phyloP scores from a whole-genome alignment of 1,140 invertebrate genomes.

The Drosophila carrolli region DNA sequence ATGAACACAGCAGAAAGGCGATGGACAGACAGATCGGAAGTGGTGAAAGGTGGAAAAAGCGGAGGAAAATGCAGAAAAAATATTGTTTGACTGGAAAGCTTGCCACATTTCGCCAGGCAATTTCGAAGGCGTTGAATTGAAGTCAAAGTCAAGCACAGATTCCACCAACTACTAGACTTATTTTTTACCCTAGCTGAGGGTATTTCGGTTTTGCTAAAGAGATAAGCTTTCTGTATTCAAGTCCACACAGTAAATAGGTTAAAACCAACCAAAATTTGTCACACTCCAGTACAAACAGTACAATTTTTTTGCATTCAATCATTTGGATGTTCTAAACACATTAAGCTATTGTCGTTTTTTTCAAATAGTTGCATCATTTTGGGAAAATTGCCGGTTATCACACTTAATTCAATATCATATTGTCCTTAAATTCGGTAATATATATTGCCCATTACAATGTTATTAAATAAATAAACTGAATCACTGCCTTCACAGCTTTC shows the following conservation, averaged over 20 bases:
- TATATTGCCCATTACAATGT: too few species aligned
- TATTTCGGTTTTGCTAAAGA: not conserved
- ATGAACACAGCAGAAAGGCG: constrained; percentile 50
- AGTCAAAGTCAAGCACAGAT: constrained; percentile 68
- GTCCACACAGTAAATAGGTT: not conserved
- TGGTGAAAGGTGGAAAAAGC: constrained; percentile 3
- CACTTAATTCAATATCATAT: too few species aligned
- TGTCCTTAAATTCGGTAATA: too few species aligned
- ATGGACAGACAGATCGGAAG: constrained; percentile 23
- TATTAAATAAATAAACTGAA: too few species aligned
- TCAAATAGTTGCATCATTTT: too few species aligned
- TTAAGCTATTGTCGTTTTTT: too few species aligned
- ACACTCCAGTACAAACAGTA: too few species aligned
- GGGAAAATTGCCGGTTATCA: too few species aligned
- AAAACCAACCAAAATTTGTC: too few species aligned
- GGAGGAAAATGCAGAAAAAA: not conserved
- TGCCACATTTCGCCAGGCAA: constrained; percentile 44
- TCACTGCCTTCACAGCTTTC: not conserved
- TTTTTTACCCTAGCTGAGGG: not conserved
- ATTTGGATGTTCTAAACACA: too few species aligned
- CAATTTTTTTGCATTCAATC: too few species aligned
- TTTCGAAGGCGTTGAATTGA: constrained; percentile 69
- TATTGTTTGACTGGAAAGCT: not conserved
- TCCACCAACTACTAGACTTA: constrained; percentile 10
- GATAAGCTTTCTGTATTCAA: not conserved